Evolutionary conservation across 2,113 vertebrate species (phyloP).

Genomic region (Podarcis muralis): DNA sequence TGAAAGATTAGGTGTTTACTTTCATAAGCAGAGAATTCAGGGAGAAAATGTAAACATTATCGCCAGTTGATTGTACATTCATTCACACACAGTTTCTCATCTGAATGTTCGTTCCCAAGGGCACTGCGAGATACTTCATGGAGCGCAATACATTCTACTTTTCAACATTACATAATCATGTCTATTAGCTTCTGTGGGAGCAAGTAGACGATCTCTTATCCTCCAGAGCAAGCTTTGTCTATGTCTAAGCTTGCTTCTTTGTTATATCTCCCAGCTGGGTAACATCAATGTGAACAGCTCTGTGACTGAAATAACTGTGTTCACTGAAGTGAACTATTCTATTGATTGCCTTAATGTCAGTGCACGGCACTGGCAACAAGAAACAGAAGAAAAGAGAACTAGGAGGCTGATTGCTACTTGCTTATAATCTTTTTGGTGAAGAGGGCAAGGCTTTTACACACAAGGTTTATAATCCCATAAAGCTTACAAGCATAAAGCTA

Average conservation of each 20-base stretch:
- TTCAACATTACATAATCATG: conserved; percentile 55
- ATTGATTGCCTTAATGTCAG: not conserved
- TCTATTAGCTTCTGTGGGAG: conserved; percentile 25
- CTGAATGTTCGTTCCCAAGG: conserved; percentile 34
- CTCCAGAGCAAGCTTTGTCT: conserved; percentile 23
- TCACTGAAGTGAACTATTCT: conserved; percentile 31
- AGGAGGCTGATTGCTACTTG: not conserved
- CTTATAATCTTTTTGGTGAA: not conserved
- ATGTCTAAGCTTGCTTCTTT: conserved; percentile 34
- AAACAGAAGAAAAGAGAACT: conserved; percentile 1
- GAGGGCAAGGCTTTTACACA: not conserved
- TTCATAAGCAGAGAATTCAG: conserved; percentile 50
- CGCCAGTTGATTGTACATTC: conserved; percentile 61
- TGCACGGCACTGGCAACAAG: not conserved
- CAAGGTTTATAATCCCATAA: not conserved
- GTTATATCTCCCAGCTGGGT: conserved; percentile 17
- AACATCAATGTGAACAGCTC: conserved; percentile 33
- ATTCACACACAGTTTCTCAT: conserved; percentile 56
- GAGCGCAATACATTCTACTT: conserved; percentile 51
- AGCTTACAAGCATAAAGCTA: not conserved
- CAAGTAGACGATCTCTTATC: conserved; percentile 28
- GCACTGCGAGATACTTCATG: conserved; percentile 56
- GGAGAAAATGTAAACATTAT: conserved; percentile 63
- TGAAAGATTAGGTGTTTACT: conserved; percentile 48
- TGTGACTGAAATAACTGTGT: conserved; percentile 20